Evolutionary conservation across 1,140 invertebrate genomes (phyloP).

Genomic region (Grapholita molesta): DNA sequence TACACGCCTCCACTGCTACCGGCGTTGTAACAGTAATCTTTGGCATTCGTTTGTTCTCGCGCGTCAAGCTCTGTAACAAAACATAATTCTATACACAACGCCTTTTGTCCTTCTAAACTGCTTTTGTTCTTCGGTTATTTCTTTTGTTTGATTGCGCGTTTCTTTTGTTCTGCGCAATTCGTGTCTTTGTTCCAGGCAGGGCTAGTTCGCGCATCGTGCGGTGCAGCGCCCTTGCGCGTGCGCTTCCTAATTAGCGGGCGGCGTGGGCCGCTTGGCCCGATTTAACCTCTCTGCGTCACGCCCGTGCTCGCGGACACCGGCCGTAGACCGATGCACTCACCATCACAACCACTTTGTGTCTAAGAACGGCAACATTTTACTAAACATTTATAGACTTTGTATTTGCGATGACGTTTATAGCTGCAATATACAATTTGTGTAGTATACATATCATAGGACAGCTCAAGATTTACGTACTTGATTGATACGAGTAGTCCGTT

Average conservation of each 20-base stretch:
- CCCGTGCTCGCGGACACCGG: conserved; percentile 21
- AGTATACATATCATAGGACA: too few species aligned
- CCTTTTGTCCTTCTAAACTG: conserved; percentile 46
- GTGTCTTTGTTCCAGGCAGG: conserved; percentile 36
- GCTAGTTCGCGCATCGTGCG: conserved; percentile 33
- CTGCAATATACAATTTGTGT: too few species aligned
- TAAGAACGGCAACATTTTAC: background rate
- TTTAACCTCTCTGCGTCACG: conserved; percentile 59
- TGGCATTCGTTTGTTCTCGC: conserved; percentile 23
- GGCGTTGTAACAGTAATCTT: conserved; percentile 24
- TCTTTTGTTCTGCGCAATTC: conserved; percentile 37
- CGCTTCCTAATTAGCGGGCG: conserved; percentile 64
- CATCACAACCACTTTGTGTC: background rate
- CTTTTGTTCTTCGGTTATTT: conserved; percentile 40
- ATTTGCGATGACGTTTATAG: background rate
- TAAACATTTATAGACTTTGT: background rate
- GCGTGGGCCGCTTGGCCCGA: conserved; percentile 55
- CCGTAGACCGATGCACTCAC: conserved; percentile 1
- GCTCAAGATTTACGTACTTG: too few species aligned
- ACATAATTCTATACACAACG: conserved; percentile 42
- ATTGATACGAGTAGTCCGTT: too few species aligned
- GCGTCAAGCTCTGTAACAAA: conserved; percentile 37
- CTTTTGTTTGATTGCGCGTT: conserved; percentile 40
- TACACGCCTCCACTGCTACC: conserved; percentile 39
- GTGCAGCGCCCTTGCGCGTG: conserved; percentile 61